phyloP scores from a whole-genome alignment of 2,797 vertebrate genomes.

The Platalea minor region DNA sequence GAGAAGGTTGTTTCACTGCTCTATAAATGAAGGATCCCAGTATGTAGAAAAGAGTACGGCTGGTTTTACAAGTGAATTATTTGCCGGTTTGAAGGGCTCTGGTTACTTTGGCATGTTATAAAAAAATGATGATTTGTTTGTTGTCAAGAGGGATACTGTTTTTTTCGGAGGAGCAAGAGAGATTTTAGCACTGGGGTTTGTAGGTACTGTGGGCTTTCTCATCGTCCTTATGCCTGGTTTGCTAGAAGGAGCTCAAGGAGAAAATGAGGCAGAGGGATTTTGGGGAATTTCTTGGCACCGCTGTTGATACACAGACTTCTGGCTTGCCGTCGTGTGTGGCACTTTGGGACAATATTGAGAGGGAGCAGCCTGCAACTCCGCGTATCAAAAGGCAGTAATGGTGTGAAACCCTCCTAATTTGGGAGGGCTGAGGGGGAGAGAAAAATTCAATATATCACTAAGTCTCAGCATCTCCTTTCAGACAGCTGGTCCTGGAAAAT shows the following conservation, averaged over 20 bases:
- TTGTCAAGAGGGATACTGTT: not conserved
- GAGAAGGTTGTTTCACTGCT: constrained; percentile 7
- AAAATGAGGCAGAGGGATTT: constrained; percentile 18
- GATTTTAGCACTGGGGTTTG: not conserved
- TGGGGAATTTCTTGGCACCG: not conserved
- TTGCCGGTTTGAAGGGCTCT: not conserved
- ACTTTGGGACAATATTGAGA: not conserved
- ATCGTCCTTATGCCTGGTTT: not conserved
- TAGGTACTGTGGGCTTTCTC: constrained; percentile 12
- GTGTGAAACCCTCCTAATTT: not conserved
- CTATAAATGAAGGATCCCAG: not conserved
- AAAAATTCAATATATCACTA: not conserved
- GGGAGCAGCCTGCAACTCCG: not conserved
- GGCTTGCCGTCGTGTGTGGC: not conserved
- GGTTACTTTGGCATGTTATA: not conserved
- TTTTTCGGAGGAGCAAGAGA: not conserved
- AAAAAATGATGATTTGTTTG: not conserved
- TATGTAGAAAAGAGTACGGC: not conserved
- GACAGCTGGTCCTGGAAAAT: not conserved
- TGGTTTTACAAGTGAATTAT: constrained; percentile 4
- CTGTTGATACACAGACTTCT: not conserved
- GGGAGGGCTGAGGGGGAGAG: not conserved
- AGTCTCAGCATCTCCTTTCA: not conserved
- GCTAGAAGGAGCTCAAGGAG: not conserved
- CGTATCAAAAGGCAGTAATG: not conserved